phyloP scores from a whole-genome alignment of 2,797 vertebrate genomes.

The Aeoliscus strigatus region DNA sequence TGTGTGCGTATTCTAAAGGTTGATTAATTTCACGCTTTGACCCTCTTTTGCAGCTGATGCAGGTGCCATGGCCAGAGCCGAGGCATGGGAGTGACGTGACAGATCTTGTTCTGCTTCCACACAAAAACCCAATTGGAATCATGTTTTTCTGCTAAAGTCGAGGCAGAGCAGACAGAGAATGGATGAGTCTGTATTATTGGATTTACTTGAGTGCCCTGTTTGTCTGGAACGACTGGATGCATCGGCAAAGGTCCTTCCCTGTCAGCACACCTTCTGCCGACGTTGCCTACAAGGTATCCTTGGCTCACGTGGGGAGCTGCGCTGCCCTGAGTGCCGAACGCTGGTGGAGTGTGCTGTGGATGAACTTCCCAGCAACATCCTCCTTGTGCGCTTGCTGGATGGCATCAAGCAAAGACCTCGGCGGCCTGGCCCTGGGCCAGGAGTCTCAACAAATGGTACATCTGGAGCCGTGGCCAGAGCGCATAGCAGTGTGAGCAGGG shows the following conservation, averaged over 20 bases:
- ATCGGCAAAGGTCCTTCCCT: conserved; percentile 94
- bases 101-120: conserved; percentile 45
- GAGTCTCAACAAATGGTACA: conserved; percentile 68
- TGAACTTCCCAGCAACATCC: conserved; percentile 95
- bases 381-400: conserved; percentile 93
- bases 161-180: conserved; percentile 73
- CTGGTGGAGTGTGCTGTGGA: conserved; percentile 91
- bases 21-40: conserved; percentile 33
- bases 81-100: conserved; percentile 96
- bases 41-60: conserved; percentile 58
- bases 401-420: conserved; percentile 97
- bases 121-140: conserved; percentile 39
- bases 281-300: conserved; percentile 93
- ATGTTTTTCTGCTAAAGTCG: conserved; percentile 59
- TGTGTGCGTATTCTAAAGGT: too few species aligned
- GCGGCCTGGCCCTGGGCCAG: conserved; percentile 62
- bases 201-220: conserved; percentile 96
- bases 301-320: conserved; percentile 89
- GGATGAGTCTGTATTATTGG: conserved; percentile 95
- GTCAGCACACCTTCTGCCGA: conserved; percentile 97
- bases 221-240: conserved; percentile 96
- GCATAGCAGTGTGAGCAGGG: conserved; percentile 75
- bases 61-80: conserved; percentile 67
- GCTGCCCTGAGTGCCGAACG: conserved; percentile 95
- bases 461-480: conserved; percentile 67